phyloP scores from a whole-genome alignment of 2,888 invertebrate species.

The Leuctra nigra region DNA sequence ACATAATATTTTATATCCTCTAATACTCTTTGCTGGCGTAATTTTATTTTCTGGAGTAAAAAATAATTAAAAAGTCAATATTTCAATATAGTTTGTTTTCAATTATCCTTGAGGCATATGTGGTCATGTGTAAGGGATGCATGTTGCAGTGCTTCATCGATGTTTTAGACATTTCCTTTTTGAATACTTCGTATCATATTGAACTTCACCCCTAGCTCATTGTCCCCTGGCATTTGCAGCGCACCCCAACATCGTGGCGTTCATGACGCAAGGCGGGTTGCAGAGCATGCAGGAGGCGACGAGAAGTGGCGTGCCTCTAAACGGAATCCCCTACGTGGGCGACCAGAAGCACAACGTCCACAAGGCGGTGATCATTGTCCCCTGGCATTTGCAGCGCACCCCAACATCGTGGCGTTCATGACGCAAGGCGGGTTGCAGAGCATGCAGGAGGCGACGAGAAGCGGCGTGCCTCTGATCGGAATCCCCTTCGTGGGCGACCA shows the following conservation, averaged over 20 bases:
- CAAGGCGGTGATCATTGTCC: slow-evolving; percentile 26
- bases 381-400: slow-evolving; percentile 28
- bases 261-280: slow-evolving; percentile 30
- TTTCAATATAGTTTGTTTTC: too few relatives aligned
- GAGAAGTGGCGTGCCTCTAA: slow-evolving; percentile 24
- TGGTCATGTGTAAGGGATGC: too few relatives aligned
- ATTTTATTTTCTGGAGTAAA: too few relatives aligned
- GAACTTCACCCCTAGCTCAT: too few relatives aligned
- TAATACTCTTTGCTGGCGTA: too few relatives aligned
- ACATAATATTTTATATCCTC: too few relatives aligned
- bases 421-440: slow-evolving; percentile 30
- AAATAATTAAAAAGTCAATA: too few relatives aligned
- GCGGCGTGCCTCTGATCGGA: slow-evolving; percentile 26
- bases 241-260: slow-evolving; percentile 27
- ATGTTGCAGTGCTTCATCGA: too few relatives aligned
- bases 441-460: slow-evolving; percentile 26
- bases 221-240: too few relatives aligned
- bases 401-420: slow-evolving; percentile 27
- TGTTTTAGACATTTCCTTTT: too few relatives aligned
- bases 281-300: slow-evolving; percentile 29
- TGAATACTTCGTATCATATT: too few relatives aligned
- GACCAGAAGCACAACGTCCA: slow-evolving; percentile 28
- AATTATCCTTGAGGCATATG: too few relatives aligned
- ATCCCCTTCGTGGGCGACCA: slow-evolving; percentile 31
- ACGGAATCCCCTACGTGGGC: slow-evolving; percentile 29